Percentiles rank a stretch among this genome's conserved stretches.
phyloP scores from a whole-genome alignment of 2,888 invertebrate species.

The Oeneis ivallda region DNA sequence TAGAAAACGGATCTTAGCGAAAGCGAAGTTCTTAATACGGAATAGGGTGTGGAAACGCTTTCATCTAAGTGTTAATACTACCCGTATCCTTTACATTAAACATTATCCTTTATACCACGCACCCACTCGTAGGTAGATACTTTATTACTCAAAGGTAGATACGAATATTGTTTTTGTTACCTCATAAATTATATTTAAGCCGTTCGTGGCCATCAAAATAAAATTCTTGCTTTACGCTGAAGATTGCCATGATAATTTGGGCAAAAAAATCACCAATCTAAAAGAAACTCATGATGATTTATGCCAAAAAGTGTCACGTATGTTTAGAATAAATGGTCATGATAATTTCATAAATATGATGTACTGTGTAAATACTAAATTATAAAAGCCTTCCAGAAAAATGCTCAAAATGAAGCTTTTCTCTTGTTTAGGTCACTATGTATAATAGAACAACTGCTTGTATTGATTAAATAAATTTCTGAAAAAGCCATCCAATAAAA shows the following conservation, averaged over 20 bases:
- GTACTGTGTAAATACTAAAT: background rate
- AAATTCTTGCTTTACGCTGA: too few species aligned
- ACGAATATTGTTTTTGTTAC: background rate
- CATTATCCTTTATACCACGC: background rate
- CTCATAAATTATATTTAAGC: background rate
- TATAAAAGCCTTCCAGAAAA: conserved; percentile 48
- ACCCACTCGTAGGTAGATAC: background rate
- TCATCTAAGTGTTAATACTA: conserved; percentile 10
- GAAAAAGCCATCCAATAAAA: background rate
- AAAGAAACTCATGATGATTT: background rate
- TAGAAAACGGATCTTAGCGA: background rate
- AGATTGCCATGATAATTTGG: background rate
- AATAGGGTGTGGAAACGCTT: background rate
- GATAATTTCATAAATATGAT: too few species aligned
- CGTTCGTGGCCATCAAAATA: too few species aligned
- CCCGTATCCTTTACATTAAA: conserved; percentile 5
- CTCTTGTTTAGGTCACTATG: background rate
- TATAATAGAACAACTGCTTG: background rate
- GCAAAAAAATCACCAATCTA: background rate
- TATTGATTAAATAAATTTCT: background rate
- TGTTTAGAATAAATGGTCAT: too few species aligned
- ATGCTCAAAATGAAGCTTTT: background rate
- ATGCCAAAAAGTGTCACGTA: too few species aligned
- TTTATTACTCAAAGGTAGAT: background rate
- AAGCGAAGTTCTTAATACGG: background rate